Evolutionary conservation across 2,797 vertebrate species (phyloP), one percentile per base, ranked within the genome.

Genomic region (Prunella strophiata): DNA sequence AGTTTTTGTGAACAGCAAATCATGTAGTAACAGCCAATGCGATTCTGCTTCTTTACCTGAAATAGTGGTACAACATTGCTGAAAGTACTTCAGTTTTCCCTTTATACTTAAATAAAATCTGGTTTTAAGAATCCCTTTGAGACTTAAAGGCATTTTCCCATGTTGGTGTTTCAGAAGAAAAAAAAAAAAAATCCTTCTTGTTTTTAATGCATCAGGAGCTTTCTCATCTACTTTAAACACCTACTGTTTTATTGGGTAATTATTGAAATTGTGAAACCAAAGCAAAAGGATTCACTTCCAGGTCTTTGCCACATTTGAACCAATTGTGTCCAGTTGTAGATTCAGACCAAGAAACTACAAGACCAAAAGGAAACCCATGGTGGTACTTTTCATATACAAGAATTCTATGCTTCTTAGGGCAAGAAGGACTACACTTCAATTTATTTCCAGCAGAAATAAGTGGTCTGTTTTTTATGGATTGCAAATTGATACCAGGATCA

Each of bases 11-110:
- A 78, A 68, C 2, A 59, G 13, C 10, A 65, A 72, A 61, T 88
- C 8, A 15, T 0, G 2, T 48, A 55, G 26, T 5, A 55, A 51
- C 5, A 2, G 11, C 32, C 16, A 14, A 32, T 0, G 0, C 74
- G 23, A 47, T 34, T 48, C n/a, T 51, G 19, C 10, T 66, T 76
- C 40, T 63, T 77, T 36, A 57, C 36, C 3, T 29, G 2, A 57
- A 82, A 63, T 59, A 48, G 1, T 13, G 20, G 55, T 73, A 48
- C 6, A 30, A 22, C 83, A 32, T 45, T 52, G 26, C 15, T 80
- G 38, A 72, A 77, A 74, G 22, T 51, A 32, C 18, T 58, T 78
- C 11, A 13, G 1, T 68, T 78, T 85, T 75, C 29, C 29, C 19
- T 58, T 67, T 61, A 30, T 19, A 25, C 71, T 77, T 78, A 43